Percentiles rank a stretch among this genome's conserved stretches.
Evolutionary conservation across 2,797 vertebrate species (phyloP).

Genomic region (Pangasius macronema): DNA sequence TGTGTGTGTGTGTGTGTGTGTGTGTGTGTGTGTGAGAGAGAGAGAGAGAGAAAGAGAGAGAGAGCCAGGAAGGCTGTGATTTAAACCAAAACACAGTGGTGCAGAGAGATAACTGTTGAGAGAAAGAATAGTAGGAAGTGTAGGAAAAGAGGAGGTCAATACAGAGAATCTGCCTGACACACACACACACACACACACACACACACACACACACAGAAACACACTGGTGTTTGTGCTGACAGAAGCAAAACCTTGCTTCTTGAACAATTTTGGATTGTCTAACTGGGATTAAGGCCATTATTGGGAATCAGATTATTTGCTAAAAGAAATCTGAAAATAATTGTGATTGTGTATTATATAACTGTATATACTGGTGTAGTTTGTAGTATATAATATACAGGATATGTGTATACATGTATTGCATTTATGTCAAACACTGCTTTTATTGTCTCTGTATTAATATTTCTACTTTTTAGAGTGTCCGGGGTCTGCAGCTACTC

Average conservation of each 20-base stretch:
- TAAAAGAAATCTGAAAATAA: background rate
- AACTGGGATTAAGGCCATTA: background rate
- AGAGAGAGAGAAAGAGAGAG: constrained; percentile 7
- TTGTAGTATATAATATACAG: background rate
- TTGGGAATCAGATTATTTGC: background rate
- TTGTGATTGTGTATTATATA: background rate
- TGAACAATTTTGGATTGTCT: background rate
- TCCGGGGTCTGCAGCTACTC: constrained; percentile 74
- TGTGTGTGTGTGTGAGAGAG: background rate
- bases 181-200: background rate
- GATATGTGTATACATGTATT: background rate
- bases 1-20: too few relatives aligned
- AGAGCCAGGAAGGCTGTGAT: constrained; percentile 14
- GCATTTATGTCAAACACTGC: background rate
- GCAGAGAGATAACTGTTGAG: constrained; percentile 31
- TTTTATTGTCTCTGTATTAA: background rate
- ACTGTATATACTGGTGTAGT: background rate
- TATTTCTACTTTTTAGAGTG: constrained; percentile 74
- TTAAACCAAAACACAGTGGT: constrained; percentile 33
- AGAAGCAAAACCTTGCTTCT: background rate
- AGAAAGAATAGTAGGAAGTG: constrained; percentile 46
- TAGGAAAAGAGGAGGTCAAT: constrained; percentile 25
- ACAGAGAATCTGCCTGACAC: background rate
- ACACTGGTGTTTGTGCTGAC: constrained; percentile 8
- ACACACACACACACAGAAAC: background rate